These are phyloP conservation scores for Pomatorhinus ruficollis DNA, from an alignment of 2,113 vertebrate genomes.

Conservation along the genomic window DNA sequence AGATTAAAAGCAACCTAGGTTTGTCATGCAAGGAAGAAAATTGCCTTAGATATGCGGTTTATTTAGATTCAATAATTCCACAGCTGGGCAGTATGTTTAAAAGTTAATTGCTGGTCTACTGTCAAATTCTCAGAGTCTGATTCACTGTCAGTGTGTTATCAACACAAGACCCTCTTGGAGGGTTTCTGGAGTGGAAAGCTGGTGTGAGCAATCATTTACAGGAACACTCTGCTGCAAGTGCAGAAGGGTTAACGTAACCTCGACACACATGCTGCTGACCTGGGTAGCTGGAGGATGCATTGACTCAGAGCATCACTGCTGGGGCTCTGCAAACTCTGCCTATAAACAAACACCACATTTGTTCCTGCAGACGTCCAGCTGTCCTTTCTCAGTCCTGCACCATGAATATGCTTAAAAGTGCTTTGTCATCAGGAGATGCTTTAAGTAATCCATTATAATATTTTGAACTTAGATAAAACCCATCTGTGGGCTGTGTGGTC, in stretches of 20 bases:
- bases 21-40: constrained; percentile 52
- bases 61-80: constrained; percentile 44
- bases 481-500: not conserved
- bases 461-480: not conserved
- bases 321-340: not conserved
- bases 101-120: not conserved
- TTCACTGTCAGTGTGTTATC: not conserved
- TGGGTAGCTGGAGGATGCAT: not conserved
- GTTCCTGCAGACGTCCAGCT: constrained; percentile 21
- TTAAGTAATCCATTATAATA: not conserved
- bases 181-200: not conserved
- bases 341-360: constrained; percentile 17
- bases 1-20: not conserved
- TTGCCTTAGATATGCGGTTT: constrained; percentile 36
- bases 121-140: not conserved
- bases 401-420: not conserved
- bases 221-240: not conserved
- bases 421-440: constrained; percentile 13
- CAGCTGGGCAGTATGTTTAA: constrained; percentile 45
- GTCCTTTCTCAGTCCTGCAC: constrained; percentile 7
- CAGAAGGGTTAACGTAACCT: not conserved
- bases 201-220: not conserved
- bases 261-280: not conserved
- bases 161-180: not conserved
- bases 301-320: constrained; percentile 5